Base-by-base conservation (phyloP, 2,797 vertebrate genomes). In the Iguana delicatissima region DNA sequence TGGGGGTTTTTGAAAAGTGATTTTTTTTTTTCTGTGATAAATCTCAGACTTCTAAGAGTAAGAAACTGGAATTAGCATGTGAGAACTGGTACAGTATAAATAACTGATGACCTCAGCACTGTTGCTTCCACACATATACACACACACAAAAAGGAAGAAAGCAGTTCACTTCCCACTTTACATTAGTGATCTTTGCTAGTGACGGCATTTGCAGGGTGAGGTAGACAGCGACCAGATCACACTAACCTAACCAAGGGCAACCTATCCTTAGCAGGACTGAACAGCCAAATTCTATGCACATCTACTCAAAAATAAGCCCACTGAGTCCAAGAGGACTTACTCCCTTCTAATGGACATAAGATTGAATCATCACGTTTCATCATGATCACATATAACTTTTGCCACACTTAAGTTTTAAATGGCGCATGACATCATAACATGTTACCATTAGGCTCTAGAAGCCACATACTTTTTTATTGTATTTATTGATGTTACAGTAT, bases 401-500 rank as follows among this genome's bases (percentile, higher is more conserved):
- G 73, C 72, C 86, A 88, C 0, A 0, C 32, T 80, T 64, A 73
- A 64, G 42, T 46, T 86, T 91, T 92, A 59, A 90, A 85, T 88
- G 46, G 16, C 55, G 0, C n/a, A 87, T 0, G 0, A 69, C 50
- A 83, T 7, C 84, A 86, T 38, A 91, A 83, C 84, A 91, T 0
- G 91, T 95, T 94, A 80, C 42, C 89, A 93, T 35, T 91, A 93
- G 90, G 96, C 94, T 93, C 93, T 95, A 93, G 81, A 88, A 93
- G 92, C 93, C 93, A 93, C 91, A 90, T 95, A 88, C 89, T 96
- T 92, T 95, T 96, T 92, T 94, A 95, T 97, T 97, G 93, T 93
- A 95, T 95, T 96, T 95, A 92, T 96, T 97, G 97, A 95, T 96
- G 94, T 96, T 97, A 97, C 96, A 97, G 91, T 96, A 90, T 97